A percentile compares a stretch with the other conserved stretches of the same genome.
Conservation (phyloP, 1,140 invertebrate genomes). For the Euglossa dilemma region DNA sequence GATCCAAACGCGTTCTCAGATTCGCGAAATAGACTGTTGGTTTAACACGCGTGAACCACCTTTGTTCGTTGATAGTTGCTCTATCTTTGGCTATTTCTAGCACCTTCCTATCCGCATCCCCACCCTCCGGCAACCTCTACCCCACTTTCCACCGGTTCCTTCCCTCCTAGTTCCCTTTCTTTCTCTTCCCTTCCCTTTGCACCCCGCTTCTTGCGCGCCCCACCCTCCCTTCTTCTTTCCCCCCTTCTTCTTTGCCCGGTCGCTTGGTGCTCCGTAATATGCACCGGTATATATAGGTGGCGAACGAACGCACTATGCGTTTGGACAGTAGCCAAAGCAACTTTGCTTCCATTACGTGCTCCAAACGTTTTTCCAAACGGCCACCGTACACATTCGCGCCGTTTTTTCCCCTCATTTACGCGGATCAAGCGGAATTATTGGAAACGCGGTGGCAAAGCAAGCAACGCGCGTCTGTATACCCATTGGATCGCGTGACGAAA, state of each 20-base stretch:
- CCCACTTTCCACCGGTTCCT: background rate
- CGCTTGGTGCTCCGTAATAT: no score
- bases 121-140: background rate
- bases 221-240: background rate
- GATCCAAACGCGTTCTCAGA: slow-evolving; percentile 17
- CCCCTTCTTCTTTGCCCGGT: background rate
- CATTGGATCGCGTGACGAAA: slow-evolving; percentile 56
- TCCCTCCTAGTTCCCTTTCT: background rate
- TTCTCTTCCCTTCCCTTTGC: background rate
- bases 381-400: slow-evolving; percentile 25
- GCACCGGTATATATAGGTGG: background rate
- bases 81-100: slow-evolving; percentile 67
- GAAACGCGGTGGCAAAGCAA: slow-evolving; percentile 17
- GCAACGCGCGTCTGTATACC: slow-evolving; percentile 36
- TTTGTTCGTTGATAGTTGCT: background rate
- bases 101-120: background rate
- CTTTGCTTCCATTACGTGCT: background rate
- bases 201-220: no score
- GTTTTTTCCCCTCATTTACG: background rate
- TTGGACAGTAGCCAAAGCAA: slow-evolving; percentile 29
- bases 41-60: slow-evolving; percentile 36
- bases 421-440: background rate
- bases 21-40: slow-evolving; percentile 42
- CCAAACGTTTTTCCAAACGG: no score
- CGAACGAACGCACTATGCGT: background rate